Evolutionary conservation across 2,797 vertebrate genomes (phyloP).

Genomic region (Orestias chungarensis): DNA sequence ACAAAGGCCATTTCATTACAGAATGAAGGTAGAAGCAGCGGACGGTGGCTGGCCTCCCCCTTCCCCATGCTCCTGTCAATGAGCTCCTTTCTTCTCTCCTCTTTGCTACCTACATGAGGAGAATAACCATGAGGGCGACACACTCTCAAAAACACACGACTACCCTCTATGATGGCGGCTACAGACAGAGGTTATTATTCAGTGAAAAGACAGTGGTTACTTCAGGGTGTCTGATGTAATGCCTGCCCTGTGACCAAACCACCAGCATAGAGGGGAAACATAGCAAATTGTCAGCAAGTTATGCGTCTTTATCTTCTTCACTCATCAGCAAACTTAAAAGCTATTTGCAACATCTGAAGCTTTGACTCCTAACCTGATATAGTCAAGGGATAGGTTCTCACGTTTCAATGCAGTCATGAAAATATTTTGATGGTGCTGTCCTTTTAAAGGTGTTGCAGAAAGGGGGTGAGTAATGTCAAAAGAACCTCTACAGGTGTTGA

Average conservation of each 20-base stretch:
- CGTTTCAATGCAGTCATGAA: not conserved
- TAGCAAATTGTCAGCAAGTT: constrained; percentile 19
- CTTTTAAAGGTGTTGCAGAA: not conserved
- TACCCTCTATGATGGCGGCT: constrained; percentile 53
- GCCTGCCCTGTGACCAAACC: constrained; percentile 45
- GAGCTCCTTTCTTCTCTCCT: constrained; percentile 64
- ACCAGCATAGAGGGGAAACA: constrained; percentile 43
- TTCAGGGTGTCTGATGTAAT: constrained; percentile 68
- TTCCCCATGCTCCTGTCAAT: constrained; percentile 57
- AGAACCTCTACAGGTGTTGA: constrained; percentile 1
- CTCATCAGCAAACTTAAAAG: constrained; percentile 11
- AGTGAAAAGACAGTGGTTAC: constrained; percentile 59
- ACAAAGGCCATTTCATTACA: constrained; percentile 82
- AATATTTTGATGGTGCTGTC: not conserved
- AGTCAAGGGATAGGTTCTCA: not conserved
- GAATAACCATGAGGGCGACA: constrained; percentile 67
- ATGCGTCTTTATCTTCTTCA: constrained; percentile 22
- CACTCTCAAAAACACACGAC: constrained; percentile 70
- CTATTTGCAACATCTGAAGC: constrained; percentile 11
- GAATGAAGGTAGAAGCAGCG: constrained; percentile 67
- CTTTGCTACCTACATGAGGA: constrained; percentile 69
- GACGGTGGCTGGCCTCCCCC: constrained; percentile 69
- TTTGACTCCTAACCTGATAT: not conserved
- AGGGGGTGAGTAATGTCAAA: not conserved
- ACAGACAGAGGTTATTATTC: constrained; percentile 47